Evolutionary conservation across 2,113 vertebrate genomes (phyloP), one percentile per base, ranked within the genome.

Genomic region (Turdus rufiventris): DNA sequence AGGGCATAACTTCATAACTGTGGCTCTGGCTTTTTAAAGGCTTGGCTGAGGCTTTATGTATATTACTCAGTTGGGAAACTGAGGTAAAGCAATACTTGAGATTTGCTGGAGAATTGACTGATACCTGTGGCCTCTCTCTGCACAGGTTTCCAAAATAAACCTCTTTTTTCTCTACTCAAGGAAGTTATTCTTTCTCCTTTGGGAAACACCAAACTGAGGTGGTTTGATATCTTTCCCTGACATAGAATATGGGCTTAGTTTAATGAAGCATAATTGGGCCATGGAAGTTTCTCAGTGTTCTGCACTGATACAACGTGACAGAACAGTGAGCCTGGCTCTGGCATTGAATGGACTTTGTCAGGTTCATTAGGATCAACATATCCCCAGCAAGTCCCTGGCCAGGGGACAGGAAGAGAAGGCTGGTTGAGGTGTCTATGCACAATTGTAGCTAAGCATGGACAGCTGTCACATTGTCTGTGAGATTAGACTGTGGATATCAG

Each of bases 251-350:
- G 75, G 78, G 85, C 40, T 96, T 71, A 80, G 91, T 95, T 97
- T 97, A 97, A 96, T 95, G 96, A 96, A 91, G 79, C 94, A 93
- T 96, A 94, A 96, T 95, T 95, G 94, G 96, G 91, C 91, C 85
- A 74, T 95, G 82, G 85, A 89, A 94, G 40, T 90, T 95, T 85
- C 58, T 88, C 89, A 53, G 56, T 76, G 47, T 76, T 90, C 2
- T 90, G 82, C 25, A 5, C 82, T 96, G 91, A 95, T 95, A 74
- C 23, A 29, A 29, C 28, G 48, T 96, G 94, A 95, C 95, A 94
- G 88, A 85, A 21, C 78, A 96, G 78, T 19, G 56, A 96, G 81
- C 77, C 45, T 72, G 77, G 65, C 91, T 73, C 71, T 91, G 75
- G 88, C 42, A 2, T 12, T 34, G 63, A 60, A 40, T 85, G 77